phyloP scores from a whole-genome alignment of 2,797 vertebrate species.

The Toxotes lorentzi region DNA sequence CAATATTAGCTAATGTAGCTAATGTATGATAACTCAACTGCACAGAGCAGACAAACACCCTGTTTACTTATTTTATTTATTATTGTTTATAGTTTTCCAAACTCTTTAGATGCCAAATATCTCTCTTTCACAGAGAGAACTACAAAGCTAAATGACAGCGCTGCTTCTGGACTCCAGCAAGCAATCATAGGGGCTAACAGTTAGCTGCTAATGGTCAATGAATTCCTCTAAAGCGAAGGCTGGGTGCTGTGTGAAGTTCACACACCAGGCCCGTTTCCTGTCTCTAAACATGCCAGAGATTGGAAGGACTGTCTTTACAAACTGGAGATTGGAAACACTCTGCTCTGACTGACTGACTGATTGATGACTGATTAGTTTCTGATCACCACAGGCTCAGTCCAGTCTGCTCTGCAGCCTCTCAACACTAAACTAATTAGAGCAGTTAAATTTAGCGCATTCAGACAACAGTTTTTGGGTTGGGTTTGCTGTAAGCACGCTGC shows the following conservation, averaged over 20 bases:
- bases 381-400: conserved; percentile 31
- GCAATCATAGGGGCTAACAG: background rate
- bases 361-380: conserved; percentile 39
- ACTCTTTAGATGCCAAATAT: too few species aligned
- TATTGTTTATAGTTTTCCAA: too few species aligned
- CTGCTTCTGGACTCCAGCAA: too few species aligned
- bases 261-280: background rate
- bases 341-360: conserved; percentile 19
- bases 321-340: background rate
- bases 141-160: too few species aligned
- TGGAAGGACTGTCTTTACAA: background rate
- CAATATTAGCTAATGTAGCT: too few species aligned
- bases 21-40: too few species aligned
- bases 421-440: conserved; percentile 61
- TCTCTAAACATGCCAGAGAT: background rate
- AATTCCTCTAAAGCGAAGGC: too few species aligned
- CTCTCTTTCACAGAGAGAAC: too few species aligned
- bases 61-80: too few species aligned
- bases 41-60: too few species aligned
- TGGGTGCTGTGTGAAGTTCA: too few species aligned
- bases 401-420: conserved; percentile 31
- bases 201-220: background rate
- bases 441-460: conserved; percentile 62
- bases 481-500: conserved; percentile 48
- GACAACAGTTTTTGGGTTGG: conserved; percentile 58